A percentile compares a stretch with the other conserved stretches of the same genome.
phyloP scores from a whole-genome alignment of 2,888 invertebrate genomes.

The Sesia bembeciformis region DNA sequence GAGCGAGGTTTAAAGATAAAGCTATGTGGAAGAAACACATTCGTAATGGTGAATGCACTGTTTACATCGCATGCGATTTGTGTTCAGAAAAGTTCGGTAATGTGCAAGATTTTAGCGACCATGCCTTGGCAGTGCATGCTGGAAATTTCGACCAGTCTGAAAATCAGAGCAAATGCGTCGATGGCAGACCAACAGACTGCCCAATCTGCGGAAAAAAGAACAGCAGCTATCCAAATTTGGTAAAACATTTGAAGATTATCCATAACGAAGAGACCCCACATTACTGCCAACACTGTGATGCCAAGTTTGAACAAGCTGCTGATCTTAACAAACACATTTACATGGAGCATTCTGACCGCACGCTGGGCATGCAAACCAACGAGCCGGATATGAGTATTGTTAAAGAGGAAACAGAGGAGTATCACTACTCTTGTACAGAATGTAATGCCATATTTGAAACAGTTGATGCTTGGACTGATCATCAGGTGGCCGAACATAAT shows the following conservation, averaged over 20 bases:
- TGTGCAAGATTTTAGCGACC: conserved; percentile 65
- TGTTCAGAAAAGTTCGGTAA: conserved; percentile 61
- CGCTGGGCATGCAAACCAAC: conserved; percentile 30
- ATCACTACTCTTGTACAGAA: conserved; percentile 75
- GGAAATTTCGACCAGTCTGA: conserved; percentile 56
- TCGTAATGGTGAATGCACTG: conserved; percentile 73
- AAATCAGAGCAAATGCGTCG: conserved; percentile 54
- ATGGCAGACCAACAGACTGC: conserved; percentile 66
- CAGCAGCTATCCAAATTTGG: conserved; percentile 71
- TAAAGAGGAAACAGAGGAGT: conserved; percentile 67
- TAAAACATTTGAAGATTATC: conserved; percentile 71
- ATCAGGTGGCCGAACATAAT: conserved; percentile 72
- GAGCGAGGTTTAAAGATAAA: conserved; percentile 59
- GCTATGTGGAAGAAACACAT: conserved; percentile 62
- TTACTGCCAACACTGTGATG: conserved; percentile 75
- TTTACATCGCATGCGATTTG: conserved; percentile 70
- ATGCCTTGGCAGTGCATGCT: conserved; percentile 58
- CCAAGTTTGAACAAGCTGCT: conserved; percentile 68
- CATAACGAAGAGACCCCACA: conserved; percentile 66
- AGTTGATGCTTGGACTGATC: conserved; percentile 72
- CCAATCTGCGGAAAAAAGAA: conserved; percentile 72
- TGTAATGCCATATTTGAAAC: conserved; percentile 75
- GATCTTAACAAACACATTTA: conserved; percentile 76
- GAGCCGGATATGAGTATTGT: conserved; percentile 61
- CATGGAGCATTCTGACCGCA: conserved; percentile 69